phyloP scores from a whole-genome alignment of 2,113 vertebrate genomes.

The Nannobrachium achirus region DNA sequence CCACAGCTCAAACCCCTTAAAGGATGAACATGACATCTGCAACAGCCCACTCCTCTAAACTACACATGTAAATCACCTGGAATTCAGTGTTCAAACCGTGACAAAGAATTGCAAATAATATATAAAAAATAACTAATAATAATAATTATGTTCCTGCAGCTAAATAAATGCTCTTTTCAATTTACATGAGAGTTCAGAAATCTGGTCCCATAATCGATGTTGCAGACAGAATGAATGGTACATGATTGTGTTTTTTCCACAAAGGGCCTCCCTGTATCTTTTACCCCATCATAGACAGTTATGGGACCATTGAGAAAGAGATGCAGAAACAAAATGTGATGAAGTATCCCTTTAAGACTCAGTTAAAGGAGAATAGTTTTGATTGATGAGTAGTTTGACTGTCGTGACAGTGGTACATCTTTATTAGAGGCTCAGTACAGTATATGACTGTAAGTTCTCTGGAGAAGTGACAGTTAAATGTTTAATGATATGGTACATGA shows the following conservation, averaged over 20 bases:
- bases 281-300: background rate
- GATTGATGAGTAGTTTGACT: constrained; percentile 37
- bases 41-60: constrained; percentile 37
- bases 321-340: constrained; percentile 19
- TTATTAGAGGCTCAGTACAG: constrained; percentile 27
- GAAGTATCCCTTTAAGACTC: constrained; percentile 30
- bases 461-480: constrained; percentile 40
- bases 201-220: constrained; percentile 28
- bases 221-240: constrained; percentile 22
- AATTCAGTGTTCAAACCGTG: constrained; percentile 51
- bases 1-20: constrained; percentile 37
- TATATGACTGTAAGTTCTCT: constrained; percentile 48
- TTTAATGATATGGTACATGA: too few species aligned
- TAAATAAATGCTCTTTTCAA: constrained; percentile 55
- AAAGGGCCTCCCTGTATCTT: constrained; percentile 21
- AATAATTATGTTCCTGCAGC: constrained; percentile 54
- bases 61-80: constrained; percentile 70
- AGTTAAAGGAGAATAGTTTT: constrained; percentile 8
- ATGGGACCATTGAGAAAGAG: background rate
- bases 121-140: constrained; percentile 69
- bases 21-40: constrained; percentile 47
- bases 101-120: constrained; percentile 59
- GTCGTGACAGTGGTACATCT: background rate
- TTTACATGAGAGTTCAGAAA: constrained; percentile 46
- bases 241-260: background rate